Evolutionary conservation across 2,797 vertebrate genomes (phyloP).

Genomic region (Smutsia temminckii): DNA sequence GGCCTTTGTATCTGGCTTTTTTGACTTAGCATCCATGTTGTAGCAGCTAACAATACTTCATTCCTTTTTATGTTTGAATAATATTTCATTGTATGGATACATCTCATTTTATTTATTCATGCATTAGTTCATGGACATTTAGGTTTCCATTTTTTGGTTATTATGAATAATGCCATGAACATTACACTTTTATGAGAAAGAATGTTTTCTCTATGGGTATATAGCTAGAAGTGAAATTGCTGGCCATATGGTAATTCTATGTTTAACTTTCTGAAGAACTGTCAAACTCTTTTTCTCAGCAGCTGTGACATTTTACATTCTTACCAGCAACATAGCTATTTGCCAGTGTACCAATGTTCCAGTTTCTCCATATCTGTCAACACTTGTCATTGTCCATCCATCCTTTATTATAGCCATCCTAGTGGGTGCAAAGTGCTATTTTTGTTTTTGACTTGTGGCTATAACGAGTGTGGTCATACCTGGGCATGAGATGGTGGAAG

Average conservation of each 20-base stretch:
- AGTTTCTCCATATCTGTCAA: not conserved
- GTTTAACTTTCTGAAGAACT: not conserved
- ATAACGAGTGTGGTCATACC: slow-evolving; percentile 81
- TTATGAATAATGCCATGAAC: not conserved
- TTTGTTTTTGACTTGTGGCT: not conserved
- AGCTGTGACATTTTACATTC: not conserved
- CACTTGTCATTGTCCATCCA: not conserved
- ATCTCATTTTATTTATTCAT: not conserved
- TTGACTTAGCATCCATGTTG: not conserved
- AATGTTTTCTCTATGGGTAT: not conserved
- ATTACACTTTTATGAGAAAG: not conserved
- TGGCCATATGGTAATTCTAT: not conserved
- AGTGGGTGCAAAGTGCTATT: not conserved
- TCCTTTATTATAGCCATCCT: not conserved
- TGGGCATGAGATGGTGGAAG: slow-evolving; percentile 92
- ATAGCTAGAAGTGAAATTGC: not conserved
- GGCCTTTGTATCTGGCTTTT: not conserved
- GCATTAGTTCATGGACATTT: not conserved
- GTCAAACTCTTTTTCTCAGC: not conserved
- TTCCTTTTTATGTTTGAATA: not conserved
- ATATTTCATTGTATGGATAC: not conserved
- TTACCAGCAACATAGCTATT: not conserved
- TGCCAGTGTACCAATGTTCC: not conserved
- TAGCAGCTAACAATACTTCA: not conserved
- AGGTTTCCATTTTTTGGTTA: not conserved